phyloP scores from a whole-genome alignment of 64 coral and sea anemone species.

The Acropora tenuis region DNA sequence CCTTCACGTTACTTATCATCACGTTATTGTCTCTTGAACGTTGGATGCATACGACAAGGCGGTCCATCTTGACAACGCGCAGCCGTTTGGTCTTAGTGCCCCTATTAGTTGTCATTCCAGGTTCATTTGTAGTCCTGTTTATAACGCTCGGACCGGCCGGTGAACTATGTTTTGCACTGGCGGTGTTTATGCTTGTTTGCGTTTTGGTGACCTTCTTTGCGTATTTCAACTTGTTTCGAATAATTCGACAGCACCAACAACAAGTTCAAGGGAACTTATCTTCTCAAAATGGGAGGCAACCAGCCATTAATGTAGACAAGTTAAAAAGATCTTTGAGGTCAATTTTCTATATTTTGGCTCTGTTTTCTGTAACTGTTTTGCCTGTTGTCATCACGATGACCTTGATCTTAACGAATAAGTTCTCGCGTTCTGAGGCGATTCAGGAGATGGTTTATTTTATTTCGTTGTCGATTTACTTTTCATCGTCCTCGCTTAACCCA shows the following conservation, averaged over 20 bases:
- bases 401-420: no score
- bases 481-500: background rate
- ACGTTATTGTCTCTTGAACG: conserved; percentile 25
- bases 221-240: conserved; percentile 5
- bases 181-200: background rate
- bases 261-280: background rate
- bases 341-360: background rate
- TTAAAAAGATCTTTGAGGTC: background rate
- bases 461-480: background rate
- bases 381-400: background rate
- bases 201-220: background rate
- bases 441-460: background rate
- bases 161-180: no score
- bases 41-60: conserved; percentile 14
- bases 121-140: background rate
- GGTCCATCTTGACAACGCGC: background rate
- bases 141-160: background rate
- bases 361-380: background rate
- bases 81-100: background rate
- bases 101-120: background rate
- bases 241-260: background rate
- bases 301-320: background rate
- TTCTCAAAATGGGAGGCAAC: background rate
- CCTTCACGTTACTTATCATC: background rate
- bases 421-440: background rate